Base-by-base conservation (phyloP, 2,888 invertebrate species). In the Arrhopalites spinosus region DNA sequence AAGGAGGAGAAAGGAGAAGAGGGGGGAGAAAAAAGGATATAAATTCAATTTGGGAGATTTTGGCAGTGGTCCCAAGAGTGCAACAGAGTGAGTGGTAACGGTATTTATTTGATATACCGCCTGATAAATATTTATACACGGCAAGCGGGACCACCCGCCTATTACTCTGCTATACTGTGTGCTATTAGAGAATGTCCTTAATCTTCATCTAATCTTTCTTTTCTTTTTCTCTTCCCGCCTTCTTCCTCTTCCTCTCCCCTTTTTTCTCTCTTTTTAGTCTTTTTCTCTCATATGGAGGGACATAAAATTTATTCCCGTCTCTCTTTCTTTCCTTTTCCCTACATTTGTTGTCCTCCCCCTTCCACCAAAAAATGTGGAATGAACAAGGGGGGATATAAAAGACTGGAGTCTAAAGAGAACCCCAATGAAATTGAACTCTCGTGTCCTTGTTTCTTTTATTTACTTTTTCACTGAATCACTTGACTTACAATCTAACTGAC, bases 91-190 rank as follows among this genome's bases (percentile, higher is more conserved):
- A 3, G 20, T 67, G 72, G 71, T 76, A 72, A 73, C 76, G 72
- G 59, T 68, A 66, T 72, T 71, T 71, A 66, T 66, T 66, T 76
- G 73, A 76, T 76, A 50, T 66, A 76, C 47, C 64, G 63, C 72
- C 76, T 76, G 76, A 76, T 76, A 76, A 76, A 76, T 76, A 76
- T 76, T 76, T 76, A 76, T 76, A 73, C 61, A 36, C 61, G 61
- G 45, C n/a, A 36, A 50, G 69, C 8, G 53, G 64, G 69, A 68
- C 47, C 47, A 47, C 67, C 8, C 20, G 25, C n/a, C 17, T 13
- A 5, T n/a, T 36, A 29, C 20, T 20, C 45, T 25, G 45, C 61
- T 5, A 5, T 30, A 11, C 8, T 11, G 17, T 20, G 11, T 15
- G 36, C 47, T 69, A 69, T 69, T 69, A 69, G 53, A 69, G 50